Conservation (phyloP, 2,797 vertebrate genomes). For the Scomberomorus guttatus region DNA sequence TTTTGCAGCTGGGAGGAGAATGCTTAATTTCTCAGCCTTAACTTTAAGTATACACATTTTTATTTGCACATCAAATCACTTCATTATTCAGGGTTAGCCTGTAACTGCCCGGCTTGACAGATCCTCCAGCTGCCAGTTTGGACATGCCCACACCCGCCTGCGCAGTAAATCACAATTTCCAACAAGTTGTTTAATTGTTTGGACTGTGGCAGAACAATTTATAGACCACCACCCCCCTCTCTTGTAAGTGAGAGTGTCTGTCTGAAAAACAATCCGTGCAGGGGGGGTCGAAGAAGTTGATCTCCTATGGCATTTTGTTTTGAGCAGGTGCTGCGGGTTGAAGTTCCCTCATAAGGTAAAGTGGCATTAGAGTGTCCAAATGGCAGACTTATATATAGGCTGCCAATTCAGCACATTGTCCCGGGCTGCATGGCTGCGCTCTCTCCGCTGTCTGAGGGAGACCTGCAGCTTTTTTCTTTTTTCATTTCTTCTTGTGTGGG, state of each 20-base stretch:
- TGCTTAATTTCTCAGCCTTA: slow-evolving; percentile 7
- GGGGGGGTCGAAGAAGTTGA: slow-evolving; percentile 85
- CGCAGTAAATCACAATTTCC: slow-evolving; percentile 59
- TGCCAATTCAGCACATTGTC: slow-evolving; percentile 97
- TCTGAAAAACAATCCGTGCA: slow-evolving; percentile 92
- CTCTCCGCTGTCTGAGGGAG: slow-evolving; percentile 46
- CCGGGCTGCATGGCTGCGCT: slow-evolving; percentile 71
- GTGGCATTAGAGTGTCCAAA: slow-evolving; percentile 96
- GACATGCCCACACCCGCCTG: slow-evolving; percentile 30
- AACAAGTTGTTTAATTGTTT: slow-evolving; percentile 75
- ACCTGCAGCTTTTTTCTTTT: slow-evolving; percentile 40
- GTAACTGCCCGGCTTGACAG: slow-evolving; percentile 23
- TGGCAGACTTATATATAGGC: slow-evolving; percentile 99
- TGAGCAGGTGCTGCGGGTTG: slow-evolving; percentile 95
- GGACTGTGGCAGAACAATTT: slow-evolving; percentile 64
- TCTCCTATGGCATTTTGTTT: slow-evolving; percentile 96
- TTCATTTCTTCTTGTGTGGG: slow-evolving; percentile 35
- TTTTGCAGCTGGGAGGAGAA: not conserved
- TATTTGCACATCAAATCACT: slow-evolving; percentile 36
- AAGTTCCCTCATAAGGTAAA: slow-evolving; percentile 99
- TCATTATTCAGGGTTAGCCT: not conserved
- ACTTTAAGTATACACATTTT: slow-evolving; percentile 14
- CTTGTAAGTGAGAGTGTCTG: slow-evolving; percentile 88
- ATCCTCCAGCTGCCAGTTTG: slow-evolving; percentile 26
- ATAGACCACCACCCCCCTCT: slow-evolving; percentile 75